These are phyloP conservation scores for Cremastinae sp. DNA, from an alignment of 2,888 invertebrate genomes.

Conservation along the genomic window DNA sequence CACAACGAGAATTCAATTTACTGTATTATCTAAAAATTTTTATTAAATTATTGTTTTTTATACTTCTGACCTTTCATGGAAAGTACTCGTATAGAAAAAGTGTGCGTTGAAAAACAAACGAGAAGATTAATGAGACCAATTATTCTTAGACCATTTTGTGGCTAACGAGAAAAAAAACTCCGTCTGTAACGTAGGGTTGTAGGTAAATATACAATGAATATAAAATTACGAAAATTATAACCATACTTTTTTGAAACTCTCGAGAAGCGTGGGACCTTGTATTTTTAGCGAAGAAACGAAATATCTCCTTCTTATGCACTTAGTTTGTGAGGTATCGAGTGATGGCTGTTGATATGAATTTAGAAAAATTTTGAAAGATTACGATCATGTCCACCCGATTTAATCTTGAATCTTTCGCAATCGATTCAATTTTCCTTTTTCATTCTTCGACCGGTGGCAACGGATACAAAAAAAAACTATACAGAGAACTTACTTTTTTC, in stretches of 20 bases:
- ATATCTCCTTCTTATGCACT: slow-evolving; percentile 46
- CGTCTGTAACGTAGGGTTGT: slow-evolving; percentile 44
- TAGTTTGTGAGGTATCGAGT: slow-evolving; percentile 41
- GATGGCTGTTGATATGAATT: slow-evolving; percentile 34
- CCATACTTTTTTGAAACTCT: slow-evolving; percentile 34
- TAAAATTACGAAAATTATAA: slow-evolving; percentile 2
- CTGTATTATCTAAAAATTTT: too few species aligned
- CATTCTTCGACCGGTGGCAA: slow-evolving; percentile 17
- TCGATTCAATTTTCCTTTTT: slow-evolving; percentile 33
- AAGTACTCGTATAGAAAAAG: not conserved
- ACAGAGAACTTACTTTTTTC: slow-evolving; percentile 33
- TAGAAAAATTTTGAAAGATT: slow-evolving; percentile 53
- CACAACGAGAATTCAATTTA: too few species aligned
- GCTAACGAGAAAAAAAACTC: slow-evolving; percentile 46
- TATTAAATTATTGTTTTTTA: slow-evolving; percentile 4
- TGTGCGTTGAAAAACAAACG: not conserved
- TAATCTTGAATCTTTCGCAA: slow-evolving; percentile 38
- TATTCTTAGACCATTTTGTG: slow-evolving; percentile 51
- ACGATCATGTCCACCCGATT: slow-evolving; percentile 49
- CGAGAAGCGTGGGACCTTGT: slow-evolving; percentile 63
- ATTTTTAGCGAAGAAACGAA: slow-evolving; percentile 50
- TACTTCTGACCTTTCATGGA: slow-evolving; percentile 9
- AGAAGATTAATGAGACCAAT: slow-evolving; percentile 42
- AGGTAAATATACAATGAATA: slow-evolving; percentile 3
- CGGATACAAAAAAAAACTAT: slow-evolving; percentile 6